phyloP scores from a whole-genome alignment of 2,888 invertebrate species.

The Pachydiplax longipennis region DNA sequence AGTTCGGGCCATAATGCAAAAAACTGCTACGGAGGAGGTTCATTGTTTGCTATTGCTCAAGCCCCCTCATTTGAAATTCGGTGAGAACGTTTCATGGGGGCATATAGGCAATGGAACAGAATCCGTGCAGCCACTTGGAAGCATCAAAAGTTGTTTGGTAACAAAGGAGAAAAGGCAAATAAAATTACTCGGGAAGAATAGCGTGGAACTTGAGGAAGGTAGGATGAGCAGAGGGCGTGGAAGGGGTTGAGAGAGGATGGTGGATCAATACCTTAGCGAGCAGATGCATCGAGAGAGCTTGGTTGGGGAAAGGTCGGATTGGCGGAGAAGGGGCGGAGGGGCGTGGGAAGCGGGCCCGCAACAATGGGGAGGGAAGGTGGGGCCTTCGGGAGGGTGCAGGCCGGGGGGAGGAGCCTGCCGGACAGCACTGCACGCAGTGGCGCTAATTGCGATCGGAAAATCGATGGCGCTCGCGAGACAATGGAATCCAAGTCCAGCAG shows the following conservation, averaged over 20 bases:
- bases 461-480: conserved; percentile 3
- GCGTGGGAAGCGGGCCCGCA: not conserved
- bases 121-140: not conserved
- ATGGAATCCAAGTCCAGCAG: conserved; percentile 1
- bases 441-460: conserved; percentile 31
- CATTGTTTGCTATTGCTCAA: too few relatives aligned
- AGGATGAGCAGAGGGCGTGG: not conserved
- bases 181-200: not conserved
- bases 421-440: not conserved
- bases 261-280: conserved; percentile 39
- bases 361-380: not conserved
- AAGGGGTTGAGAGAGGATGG: conserved; percentile 22
- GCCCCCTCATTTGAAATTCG: too few relatives aligned
- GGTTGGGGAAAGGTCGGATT: not conserved
- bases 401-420: not conserved
- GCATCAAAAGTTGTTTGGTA: not conserved
- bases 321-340: not conserved
- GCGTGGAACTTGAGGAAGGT: not conserved
- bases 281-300: conserved; percentile 13
- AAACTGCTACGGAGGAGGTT: too few relatives aligned
- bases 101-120: too few relatives aligned
- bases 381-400: not conserved
- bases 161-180: not conserved
- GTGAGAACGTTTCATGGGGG: too few relatives aligned
- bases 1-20: too few relatives aligned